phyloP scores from a whole-genome alignment of 2,797 vertebrate genomes.

The Sebastes cheni region DNA sequence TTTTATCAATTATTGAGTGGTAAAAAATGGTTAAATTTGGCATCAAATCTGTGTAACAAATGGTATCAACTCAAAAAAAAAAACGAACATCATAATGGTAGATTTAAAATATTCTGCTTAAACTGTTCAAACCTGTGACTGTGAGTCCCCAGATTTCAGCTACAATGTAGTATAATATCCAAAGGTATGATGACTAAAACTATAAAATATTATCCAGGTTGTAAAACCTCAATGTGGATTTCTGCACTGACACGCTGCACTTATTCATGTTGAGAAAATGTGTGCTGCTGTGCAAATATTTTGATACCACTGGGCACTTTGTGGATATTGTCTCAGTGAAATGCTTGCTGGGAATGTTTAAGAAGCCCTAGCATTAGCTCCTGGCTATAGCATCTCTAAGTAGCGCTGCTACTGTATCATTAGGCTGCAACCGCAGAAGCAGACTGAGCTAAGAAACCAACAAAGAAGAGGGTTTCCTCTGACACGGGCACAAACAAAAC shows the following conservation, averaged over 20 bases:
- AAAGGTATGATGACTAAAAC: background rate
- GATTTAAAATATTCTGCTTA: background rate
- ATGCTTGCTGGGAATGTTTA: background rate
- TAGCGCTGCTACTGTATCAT: background rate
- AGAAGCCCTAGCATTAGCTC: background rate
- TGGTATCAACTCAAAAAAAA: too few species aligned
- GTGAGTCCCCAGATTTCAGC: background rate
- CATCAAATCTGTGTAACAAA: too few species aligned
- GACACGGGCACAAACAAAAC: slow-evolving; percentile 11
- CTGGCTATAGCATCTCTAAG: background rate
- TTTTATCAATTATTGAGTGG: too few species aligned
- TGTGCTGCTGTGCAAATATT: background rate
- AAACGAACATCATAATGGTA: too few species aligned
- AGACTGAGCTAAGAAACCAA: slow-evolving; percentile 1
- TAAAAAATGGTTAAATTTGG: too few species aligned
- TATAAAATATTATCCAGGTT: background rate
- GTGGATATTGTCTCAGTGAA: background rate
- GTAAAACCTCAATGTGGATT: background rate
- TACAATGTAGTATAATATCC: too few species aligned
- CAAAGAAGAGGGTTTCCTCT: slow-evolving; percentile 17
- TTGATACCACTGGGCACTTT: background rate
- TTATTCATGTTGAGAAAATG: background rate
- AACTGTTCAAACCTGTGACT: background rate
- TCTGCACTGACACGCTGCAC: background rate
- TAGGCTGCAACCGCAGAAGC: background rate